Evolutionary conservation across 2,113 vertebrate species (phyloP).

Genomic region (Felis chaus): DNA sequence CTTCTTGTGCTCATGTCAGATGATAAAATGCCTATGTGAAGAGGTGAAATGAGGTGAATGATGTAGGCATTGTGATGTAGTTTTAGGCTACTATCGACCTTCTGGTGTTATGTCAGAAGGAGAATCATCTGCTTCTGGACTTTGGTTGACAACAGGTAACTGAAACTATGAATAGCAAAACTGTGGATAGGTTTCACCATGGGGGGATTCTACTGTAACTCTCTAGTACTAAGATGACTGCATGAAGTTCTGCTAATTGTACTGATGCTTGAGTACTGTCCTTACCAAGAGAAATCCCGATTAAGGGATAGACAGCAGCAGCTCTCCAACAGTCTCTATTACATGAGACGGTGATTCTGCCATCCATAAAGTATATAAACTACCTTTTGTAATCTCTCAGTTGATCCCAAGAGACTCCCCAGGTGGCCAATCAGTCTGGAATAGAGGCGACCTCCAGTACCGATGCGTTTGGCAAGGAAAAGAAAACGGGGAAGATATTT

Average conservation of each 20-base stretch:
- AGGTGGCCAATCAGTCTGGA: not conserved
- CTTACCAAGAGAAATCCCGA: not conserved
- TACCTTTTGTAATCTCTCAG: not conserved
- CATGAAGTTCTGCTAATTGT: not conserved
- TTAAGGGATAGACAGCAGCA: not conserved
- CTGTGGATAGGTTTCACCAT: not conserved
- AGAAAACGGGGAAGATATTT: not conserved
- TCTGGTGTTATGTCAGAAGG: not conserved
- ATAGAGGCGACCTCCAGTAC: not conserved
- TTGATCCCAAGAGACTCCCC: not conserved
- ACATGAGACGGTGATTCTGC: not conserved
- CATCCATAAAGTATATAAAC: not conserved
- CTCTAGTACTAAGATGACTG: not conserved
- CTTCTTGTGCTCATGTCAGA: not conserved
- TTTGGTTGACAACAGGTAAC: not conserved
- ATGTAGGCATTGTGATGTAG: not conserved
- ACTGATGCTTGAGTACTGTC: not conserved
- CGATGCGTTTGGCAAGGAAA: not conserved
- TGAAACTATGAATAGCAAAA: not conserved
- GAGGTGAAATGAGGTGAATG: not conserved
- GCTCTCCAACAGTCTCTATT: not conserved
- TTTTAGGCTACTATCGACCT: not conserved
- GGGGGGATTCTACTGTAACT: not conserved
- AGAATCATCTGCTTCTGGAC: not conserved
- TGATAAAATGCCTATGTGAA: not conserved